Evolutionary conservation across 2,888 invertebrate genomes (phyloP).

Genomic region (Muscina levida): DNA sequence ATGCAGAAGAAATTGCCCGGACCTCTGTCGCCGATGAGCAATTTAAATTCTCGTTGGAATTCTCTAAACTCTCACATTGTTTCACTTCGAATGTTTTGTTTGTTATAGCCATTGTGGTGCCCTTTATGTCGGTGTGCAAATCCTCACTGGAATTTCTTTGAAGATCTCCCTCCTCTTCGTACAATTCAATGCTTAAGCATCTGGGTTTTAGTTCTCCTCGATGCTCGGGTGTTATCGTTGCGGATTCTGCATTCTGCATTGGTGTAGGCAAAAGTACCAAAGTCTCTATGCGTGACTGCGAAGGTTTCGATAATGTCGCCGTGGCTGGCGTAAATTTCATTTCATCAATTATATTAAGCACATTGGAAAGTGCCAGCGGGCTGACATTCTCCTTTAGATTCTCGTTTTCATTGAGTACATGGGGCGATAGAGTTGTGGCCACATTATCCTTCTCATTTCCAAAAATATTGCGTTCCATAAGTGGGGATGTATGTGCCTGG

Average conservation of each 20-base stretch:
- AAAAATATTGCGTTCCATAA: conserved; percentile 72
- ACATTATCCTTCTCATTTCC: conserved; percentile 32
- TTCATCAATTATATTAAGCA: conserved; percentile 75
- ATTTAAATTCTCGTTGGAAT: conserved; percentile 70
- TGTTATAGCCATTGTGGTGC: conserved; percentile 57
- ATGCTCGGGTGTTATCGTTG: conserved; percentile 16
- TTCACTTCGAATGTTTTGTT: conserved; percentile 78
- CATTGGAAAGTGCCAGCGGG: conserved; percentile 78
- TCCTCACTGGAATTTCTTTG: conserved; percentile 39
- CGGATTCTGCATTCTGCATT: conserved; percentile 42
- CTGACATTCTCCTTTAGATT: conserved; percentile 80
- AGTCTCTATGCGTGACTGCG: conserved; percentile 70
- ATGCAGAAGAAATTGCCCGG: conserved; percentile 44
- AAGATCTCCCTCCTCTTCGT: conserved; percentile 18
- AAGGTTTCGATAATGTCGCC: conserved; percentile 55
- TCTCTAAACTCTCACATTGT: conserved; percentile 66
- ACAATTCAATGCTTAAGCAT: conserved; percentile 68
- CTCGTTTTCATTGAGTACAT: conserved; percentile 30
- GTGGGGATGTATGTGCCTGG: conserved; percentile 69
- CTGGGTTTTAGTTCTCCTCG: conserved; percentile 72
- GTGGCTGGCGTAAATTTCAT: conserved; percentile 77
- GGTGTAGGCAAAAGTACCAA: conserved; percentile 77
- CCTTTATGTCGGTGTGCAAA: conserved; percentile 57
- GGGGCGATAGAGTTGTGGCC: conserved; percentile 41
- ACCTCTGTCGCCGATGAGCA: conserved; percentile 61